These are phyloP conservation scores for Rhynchopsitta pachyrhyncha DNA, from an alignment of 2,113 vertebrate genomes.

Conservation along the genomic window DNA sequence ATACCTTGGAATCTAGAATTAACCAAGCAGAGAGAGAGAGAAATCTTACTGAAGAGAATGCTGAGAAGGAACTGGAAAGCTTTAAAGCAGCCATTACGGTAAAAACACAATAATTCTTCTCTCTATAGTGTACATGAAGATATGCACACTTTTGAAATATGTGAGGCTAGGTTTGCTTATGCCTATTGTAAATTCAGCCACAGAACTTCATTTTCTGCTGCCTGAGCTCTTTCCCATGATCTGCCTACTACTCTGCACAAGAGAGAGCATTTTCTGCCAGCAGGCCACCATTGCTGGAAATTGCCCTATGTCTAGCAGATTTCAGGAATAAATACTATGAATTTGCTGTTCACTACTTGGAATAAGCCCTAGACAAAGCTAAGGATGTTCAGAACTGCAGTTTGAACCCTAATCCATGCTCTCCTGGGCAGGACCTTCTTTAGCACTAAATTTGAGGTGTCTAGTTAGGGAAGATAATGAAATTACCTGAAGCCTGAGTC, in stretches of 20 bases:
- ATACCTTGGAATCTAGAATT: conserved; percentile 93
- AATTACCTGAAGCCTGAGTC: background rate
- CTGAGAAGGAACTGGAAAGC: conserved; percentile 93
- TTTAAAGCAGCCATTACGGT: conserved; percentile 93
- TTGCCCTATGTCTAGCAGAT: background rate
- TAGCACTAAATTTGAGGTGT: background rate
- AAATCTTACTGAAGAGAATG: conserved; percentile 93
- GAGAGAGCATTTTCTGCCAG: background rate
- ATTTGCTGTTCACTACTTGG: background rate
- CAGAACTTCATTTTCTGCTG: background rate
- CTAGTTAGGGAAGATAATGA: background rate
- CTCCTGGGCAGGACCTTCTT: background rate
- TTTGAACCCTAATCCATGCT: background rate
- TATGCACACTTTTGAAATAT: background rate
- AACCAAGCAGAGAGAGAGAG: conserved; percentile 93
- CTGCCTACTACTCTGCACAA: background rate
- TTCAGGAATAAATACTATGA: background rate
- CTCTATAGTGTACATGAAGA: background rate
- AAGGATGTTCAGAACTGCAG: background rate
- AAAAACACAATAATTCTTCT: conserved; percentile 8
- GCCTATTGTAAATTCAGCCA: background rate
- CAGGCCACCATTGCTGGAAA: background rate
- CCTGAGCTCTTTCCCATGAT: background rate
- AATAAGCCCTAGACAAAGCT: background rate
- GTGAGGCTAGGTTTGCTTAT: background rate